A percentile compares a stretch with the other conserved stretches of the same genome.
These are phyloP conservation scores for Pegea sp. DNA, from an alignment of 23 tunicate species.

Conservation along the genomic window DNA sequence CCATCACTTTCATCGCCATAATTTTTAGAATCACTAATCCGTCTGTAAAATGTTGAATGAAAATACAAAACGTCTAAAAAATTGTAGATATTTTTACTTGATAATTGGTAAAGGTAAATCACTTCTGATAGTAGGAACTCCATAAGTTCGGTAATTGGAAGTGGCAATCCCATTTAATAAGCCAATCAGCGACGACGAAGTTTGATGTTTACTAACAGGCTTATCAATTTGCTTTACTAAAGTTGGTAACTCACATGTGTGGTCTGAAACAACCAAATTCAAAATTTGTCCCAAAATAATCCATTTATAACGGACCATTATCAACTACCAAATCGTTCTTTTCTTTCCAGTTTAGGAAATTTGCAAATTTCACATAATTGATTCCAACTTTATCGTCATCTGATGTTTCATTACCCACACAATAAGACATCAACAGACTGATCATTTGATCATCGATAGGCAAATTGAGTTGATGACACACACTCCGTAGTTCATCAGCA, in stretches of 20 bases:
- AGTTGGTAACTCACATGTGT: conserved; percentile 36
- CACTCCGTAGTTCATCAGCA: conserved; percentile 56
- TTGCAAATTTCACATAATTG: conserved; percentile 82
- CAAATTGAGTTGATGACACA: conserved; percentile 78
- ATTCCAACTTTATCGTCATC: conserved; percentile 6
- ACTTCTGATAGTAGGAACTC: conserved; percentile 66
- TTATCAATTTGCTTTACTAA: conserved; percentile 66
- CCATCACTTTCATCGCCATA: conserved; percentile 80
- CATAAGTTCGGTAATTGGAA: conserved; percentile 35
- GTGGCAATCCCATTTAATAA: conserved; percentile 27
- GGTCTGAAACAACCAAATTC: no score
- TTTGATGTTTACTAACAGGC: conserved; percentile 59
- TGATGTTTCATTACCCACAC: conserved; percentile 5
- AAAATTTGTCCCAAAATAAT: not conserved
- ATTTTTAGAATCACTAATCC: conserved; percentile 50
- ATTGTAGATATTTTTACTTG: no score
- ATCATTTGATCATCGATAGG: conserved; percentile 90
- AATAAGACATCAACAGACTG: conserved; percentile 67
- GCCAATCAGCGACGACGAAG: conserved; percentile 77
- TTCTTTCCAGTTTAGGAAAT: conserved; percentile 93
- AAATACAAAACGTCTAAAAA: no score
- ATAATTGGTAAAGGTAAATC: conserved; percentile 68
- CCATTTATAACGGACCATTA: no score
- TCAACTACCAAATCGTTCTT: conserved; percentile 36
- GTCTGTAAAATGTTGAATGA: conserved; percentile 5